Evolutionary conservation across 2,888 invertebrate genomes (phyloP), one percentile per base, ranked within the genome.

Genomic region (Mesorhabditis spiculigera): DNA sequence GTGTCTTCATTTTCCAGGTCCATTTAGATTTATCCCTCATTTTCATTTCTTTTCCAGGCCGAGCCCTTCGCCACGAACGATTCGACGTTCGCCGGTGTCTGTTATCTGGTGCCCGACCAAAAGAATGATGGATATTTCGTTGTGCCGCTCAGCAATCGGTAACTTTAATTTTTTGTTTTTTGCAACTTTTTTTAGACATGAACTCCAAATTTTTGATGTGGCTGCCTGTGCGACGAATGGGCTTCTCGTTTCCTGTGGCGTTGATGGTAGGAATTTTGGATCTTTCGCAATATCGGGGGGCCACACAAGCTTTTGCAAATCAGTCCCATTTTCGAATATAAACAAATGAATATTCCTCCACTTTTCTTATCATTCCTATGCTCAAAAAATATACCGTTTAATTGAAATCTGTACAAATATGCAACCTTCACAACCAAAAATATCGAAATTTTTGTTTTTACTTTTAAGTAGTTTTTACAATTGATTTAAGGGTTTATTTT

Each of bases 101-200:
- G 58, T 3, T 50, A 50, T n/a, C n/a, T 50, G 58, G n/a, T 50
- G n/a, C 58, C 58, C n/a, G 58, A 50, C n/a, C 58, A n/a, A 10
- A 10, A 50, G n/a, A 50, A 50, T 50, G n/a, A 50, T 13, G 58
- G 58, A 50, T 50, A 50, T 50, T 50, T 50, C n/a, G 58, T 50
- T 10, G 58, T 50, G 8, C 58, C 58, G n/a, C 58, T 50, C 3
- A 50, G 58, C 58, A 50, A 50, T 50, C 28, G 28, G 28, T 28
- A 50, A 50, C 10, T 50, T 50, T 50, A n/a, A n/a, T 1, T 13
- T n/a, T 13, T 50, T 50, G 1, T 50, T 50, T 50, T 50, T 13
- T 13, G n/a, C 8, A 50, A 50, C 58, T 50, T 50, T 50, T 3
- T 50, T 50, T 50, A 50, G 58, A 50, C 58, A 50, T 50, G 58